Base-by-base conservation (phyloP, 2,888 invertebrate species). In the Morpho helenor region DNA sequence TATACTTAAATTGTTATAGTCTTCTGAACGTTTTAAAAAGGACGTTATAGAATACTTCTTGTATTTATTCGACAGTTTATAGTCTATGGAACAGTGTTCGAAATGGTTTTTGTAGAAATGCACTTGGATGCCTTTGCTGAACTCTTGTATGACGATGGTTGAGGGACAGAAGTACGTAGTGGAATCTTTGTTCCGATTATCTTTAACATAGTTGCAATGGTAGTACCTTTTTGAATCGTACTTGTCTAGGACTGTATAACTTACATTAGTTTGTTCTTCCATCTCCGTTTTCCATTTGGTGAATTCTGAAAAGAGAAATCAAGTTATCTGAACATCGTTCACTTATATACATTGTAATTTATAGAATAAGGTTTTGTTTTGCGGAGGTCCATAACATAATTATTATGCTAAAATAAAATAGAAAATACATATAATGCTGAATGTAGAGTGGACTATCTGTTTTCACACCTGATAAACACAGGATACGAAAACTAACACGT, bases 301-400 rank as follows among this genome's bases (percentile, higher is more conserved):
- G 41, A 82, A 85, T 61, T 81, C 87, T 87, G 82, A 43, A 81
- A 83, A 49, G 41, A 16, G n/a, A 7, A 40, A 39, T 49, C 7
- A 40, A 22, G 16, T 42, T 7, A 42, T 45, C 4, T 5, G 8
- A 22, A 1, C 8, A 16, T 53, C 8, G 4, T 49, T 2, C 2
- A 39, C 3, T 49, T 22, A 31, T 31, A 31, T 31, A 31, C 31
- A 31, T 31, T 31, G 31, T 31, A 31, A 31, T 31, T 5, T 5
- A 31, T 31, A 2, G 16, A 16, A 16, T 16, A 16, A 16, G 1
- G 16, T 16, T 16, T 16, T 16, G 16, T 16, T 16, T 16, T 16
- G 16, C 16, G 16, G 16, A 16, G 16, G 16, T 1, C 16, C 16
- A 16, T 16, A 16, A 16, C 16, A 16, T 16, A 16, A 16, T 16